Base-by-base conservation (phyloP, 2,113 vertebrate genomes). In the Chlorocebus sabaeus region DNA sequence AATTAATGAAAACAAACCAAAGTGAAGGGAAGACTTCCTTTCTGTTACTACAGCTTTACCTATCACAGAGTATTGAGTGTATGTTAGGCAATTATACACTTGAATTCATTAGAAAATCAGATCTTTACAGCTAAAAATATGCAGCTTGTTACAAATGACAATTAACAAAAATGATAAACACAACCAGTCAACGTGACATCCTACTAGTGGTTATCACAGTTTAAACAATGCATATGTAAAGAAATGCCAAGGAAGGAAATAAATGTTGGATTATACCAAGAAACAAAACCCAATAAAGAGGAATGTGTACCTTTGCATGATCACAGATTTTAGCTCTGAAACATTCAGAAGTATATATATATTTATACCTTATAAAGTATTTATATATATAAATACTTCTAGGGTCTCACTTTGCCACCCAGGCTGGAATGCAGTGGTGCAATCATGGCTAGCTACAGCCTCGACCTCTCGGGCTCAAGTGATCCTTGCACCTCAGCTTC, bases 101-200 rank as follows among this genome's bases (percentile, higher is more conserved):
- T 87, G 32, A 78, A 91, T 95, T 59, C 80, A 38, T 93, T 89
- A 61, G 22, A 68, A 73, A 88, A 82, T 94, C 67, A 87, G 8
- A 95, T 93, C 22, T 75, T 96, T 89, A 68, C 17, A 55, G 9
- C 75, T 79, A 73, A 40, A 80, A 96, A 78, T 11, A 35, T 73
- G 38, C 22, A 93, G 32, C 72, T 83, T 89, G 30, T 76, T 93
- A 73, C 40, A 95, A 94, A 80, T 80, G 82, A 68, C 38, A 96
- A 88, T 89, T 35, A 95, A 55, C 23, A 86, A 59, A 90, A 94
- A 48, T 43, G 52, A 57, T 83, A 75, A 76, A 2, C 27, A 64
- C 23, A 85, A 30, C 55, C 16, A 68, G 25, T 52, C 50, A 70
- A 81, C 75, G 16, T 79, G n/a, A 59, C 13, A 12, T 10, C 35